Conservation (phyloP, 2,888 invertebrate genomes). For the Limnephilus marmoratus region DNA sequence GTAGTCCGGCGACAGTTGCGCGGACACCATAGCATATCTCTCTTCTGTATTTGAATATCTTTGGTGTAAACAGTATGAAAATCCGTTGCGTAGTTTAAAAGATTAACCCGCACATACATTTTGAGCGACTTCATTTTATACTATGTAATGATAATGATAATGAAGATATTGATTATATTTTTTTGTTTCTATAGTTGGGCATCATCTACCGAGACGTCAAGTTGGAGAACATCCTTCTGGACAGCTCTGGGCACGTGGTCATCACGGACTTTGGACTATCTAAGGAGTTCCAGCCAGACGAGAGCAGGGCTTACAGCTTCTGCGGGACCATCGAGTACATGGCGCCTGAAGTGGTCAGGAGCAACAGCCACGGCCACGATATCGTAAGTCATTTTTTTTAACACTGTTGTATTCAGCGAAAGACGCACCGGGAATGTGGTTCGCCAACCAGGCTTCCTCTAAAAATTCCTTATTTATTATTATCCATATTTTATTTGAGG, state of each 20-base stretch:
- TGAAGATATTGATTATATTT: too few relatives aligned
- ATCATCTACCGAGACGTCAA: slow-evolving; percentile 99
- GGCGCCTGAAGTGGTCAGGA: slow-evolving; percentile 92
- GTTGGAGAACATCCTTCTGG: slow-evolving; percentile 96
- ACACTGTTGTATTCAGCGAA: not conserved
- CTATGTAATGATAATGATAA: too few relatives aligned
- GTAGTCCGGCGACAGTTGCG: too few relatives aligned
- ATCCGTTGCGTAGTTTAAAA: too few relatives aligned
- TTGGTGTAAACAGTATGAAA: too few relatives aligned
- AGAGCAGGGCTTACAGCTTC: slow-evolving; percentile 95
- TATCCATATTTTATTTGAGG: too few relatives aligned
- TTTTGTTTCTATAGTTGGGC: slow-evolving; percentile 84
- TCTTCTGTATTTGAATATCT: too few relatives aligned
- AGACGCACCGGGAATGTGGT: not conserved
- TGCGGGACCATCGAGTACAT: slow-evolving; percentile 99
- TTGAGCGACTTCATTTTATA: too few relatives aligned
- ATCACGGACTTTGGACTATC: slow-evolving; percentile 98
- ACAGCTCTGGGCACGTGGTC: slow-evolving; percentile 95
- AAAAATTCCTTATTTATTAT: too few relatives aligned
- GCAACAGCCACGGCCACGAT: slow-evolving; percentile 94
- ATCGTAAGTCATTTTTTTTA: slow-evolving; percentile 83
- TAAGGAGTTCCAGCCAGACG: slow-evolving; percentile 90
- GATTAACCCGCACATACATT: too few relatives aligned
- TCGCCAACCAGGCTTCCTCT: not conserved
- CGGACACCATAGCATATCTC: too few relatives aligned